phyloP scores from a whole-genome alignment of 2,888 invertebrate species.

The Itoplectis maculator region DNA sequence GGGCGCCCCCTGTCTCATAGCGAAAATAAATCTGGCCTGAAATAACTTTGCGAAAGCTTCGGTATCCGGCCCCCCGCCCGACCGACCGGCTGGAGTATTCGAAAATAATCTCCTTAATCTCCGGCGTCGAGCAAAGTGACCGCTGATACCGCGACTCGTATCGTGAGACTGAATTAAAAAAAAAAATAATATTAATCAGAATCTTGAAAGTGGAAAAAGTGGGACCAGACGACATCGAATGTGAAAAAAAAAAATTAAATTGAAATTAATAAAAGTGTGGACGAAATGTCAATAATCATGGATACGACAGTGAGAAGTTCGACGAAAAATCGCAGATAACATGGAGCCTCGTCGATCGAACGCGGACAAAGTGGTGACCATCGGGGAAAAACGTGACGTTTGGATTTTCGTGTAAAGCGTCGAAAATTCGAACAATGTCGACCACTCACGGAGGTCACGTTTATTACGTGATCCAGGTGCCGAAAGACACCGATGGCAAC shows the following conservation, averaged over 20 bases:
- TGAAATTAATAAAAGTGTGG: background rate
- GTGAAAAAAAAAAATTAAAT: background rate
- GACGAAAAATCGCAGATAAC: conserved; percentile 40
- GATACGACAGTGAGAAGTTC: conserved; percentile 29
- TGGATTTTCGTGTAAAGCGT: conserved; percentile 47
- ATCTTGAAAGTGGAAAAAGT: background rate
- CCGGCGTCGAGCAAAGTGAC: background rate
- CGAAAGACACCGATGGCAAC: conserved; percentile 85
- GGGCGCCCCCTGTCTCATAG: conserved; percentile 41
- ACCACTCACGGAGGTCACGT: conserved; percentile 89
- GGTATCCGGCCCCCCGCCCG: conserved; percentile 32
- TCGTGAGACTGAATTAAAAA: too few relatives aligned
- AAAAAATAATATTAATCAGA: too few relatives aligned
- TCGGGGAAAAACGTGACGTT: conserved; percentile 24
- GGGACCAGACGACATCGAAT: background rate
- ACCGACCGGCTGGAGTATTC: conserved; percentile 22
- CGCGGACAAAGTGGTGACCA: conserved; percentile 1
- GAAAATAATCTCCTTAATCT: conserved; percentile 38
- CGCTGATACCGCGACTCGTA: too few relatives aligned
- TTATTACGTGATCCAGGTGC: conserved; percentile 89
- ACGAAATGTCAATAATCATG: conserved; percentile 28
- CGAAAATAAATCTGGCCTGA: conserved; percentile 62
- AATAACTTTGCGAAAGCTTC: conserved; percentile 59
- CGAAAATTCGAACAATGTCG: conserved; percentile 81
- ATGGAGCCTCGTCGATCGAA: conserved; percentile 4